Evolutionary conservation across 2,888 invertebrate species (phyloP).

Genomic region (Zhuqinia jingwanae): DNA sequence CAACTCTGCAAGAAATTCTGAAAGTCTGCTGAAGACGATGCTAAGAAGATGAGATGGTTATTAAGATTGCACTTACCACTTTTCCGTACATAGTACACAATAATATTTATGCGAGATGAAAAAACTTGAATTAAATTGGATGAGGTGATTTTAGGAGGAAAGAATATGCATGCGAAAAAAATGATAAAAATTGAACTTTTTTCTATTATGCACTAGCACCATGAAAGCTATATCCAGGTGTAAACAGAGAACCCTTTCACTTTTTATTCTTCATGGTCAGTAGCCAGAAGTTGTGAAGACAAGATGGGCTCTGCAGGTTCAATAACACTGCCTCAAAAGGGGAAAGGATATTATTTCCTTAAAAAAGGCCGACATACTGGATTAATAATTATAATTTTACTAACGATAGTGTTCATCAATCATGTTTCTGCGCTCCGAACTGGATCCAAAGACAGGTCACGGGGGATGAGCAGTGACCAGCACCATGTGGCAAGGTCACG

Average conservation of each 20-base stretch:
- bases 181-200: conserved; percentile 42
- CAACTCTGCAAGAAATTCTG: background rate
- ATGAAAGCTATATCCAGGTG: conserved; percentile 14
- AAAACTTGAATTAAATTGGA: conserved; percentile 50
- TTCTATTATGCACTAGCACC: background rate
- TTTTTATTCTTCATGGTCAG: conserved; percentile 11
- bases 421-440: conserved; percentile 24
- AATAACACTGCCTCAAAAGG: conserved; percentile 45
- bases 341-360: conserved; percentile 47
- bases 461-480: too few species aligned
- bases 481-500: background rate
- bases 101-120: conserved; percentile 37
- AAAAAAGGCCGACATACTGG: background rate
- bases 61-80: conserved; percentile 11
- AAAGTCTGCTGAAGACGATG: background rate
- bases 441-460: conserved; percentile 37
- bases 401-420: conserved; percentile 8
- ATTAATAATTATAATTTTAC: conserved; percentile 13
- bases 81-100: background rate
- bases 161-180: conserved; percentile 1
- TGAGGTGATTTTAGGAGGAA: background rate
- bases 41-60: background rate
- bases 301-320: conserved; percentile 54
- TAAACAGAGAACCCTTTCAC: conserved; percentile 33
- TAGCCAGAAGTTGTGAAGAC: conserved; percentile 21